Evolutionary conservation across 2,797 vertebrate genomes (phyloP).

Genomic region (Anableps anableps): DNA sequence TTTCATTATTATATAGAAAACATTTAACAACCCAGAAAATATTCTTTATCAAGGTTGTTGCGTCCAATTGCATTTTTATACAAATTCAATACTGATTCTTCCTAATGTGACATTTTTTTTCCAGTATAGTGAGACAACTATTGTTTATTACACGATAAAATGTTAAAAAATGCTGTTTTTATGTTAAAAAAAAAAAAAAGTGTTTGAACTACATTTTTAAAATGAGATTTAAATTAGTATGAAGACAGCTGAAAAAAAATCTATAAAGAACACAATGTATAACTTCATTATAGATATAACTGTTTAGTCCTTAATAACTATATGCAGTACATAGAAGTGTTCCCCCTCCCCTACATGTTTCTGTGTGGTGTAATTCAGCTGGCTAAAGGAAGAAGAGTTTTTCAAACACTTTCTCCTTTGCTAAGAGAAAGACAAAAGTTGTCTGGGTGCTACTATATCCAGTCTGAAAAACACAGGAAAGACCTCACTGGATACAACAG

Average conservation of each 20-base stretch:
- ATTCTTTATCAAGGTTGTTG: constrained; percentile 35
- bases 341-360: background rate
- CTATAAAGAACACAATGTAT: background rate
- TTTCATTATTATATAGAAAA: constrained; percentile 26
- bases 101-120: background rate
- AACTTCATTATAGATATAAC: background rate
- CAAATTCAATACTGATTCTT: constrained; percentile 63
- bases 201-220: background rate
- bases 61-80: constrained; percentile 47
- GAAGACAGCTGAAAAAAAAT: background rate
- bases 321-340: background rate
- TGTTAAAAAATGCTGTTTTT: background rate
- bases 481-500: too few relatives aligned
- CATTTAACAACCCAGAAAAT: constrained; percentile 50
- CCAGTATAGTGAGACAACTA: background rate
- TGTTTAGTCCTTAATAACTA: background rate
- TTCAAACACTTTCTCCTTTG: background rate
- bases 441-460: background rate
- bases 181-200: background rate
- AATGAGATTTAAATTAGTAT: background rate
- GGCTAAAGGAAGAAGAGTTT: background rate
- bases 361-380: background rate
- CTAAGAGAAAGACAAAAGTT: background rate
- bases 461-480: background rate
- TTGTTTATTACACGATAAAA: background rate